These are phyloP conservation scores for Xenops minutus DNA, from an alignment of 2,797 vertebrate species.

Conservation along the genomic window DNA sequence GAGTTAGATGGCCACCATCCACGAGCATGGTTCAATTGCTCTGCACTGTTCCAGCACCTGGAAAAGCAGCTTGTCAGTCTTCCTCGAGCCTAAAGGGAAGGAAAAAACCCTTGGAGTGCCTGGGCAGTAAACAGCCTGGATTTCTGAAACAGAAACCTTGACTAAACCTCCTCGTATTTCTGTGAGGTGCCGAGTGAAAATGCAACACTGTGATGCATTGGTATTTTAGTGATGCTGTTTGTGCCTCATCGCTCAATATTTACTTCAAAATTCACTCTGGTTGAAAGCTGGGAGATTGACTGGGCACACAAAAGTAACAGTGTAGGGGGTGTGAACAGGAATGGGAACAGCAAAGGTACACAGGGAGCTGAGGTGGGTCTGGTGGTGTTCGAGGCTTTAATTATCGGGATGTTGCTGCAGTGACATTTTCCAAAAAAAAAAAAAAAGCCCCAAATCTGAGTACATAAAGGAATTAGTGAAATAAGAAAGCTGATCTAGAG, in stretches of 20 bases:
- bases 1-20: constrained; percentile 45
- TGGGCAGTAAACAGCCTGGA: not conserved
- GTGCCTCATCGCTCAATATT: not conserved
- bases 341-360: not conserved
- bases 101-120: not conserved
- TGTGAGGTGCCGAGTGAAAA: not conserved
- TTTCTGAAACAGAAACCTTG: not conserved
- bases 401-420: not conserved
- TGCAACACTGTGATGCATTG: not conserved
- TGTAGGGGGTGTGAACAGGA: not conserved
- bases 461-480: not conserved
- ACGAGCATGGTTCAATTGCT: constrained; percentile 29
- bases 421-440: not conserved
- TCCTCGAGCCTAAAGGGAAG: not conserved
- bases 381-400: not conserved
- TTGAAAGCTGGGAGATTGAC: not conserved
- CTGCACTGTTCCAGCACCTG: constrained; percentile 53
- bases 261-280: not conserved
- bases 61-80: constrained; percentile 46
- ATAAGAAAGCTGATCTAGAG: not conserved
- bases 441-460: accelerated
- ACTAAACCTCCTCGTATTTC: not conserved
- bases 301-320: not conserved
- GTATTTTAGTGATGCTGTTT: not conserved
- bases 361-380: not conserved